Evolutionary conservation across 2,797 vertebrate species (phyloP).

Genomic region (Pteropus rufus): DNA sequence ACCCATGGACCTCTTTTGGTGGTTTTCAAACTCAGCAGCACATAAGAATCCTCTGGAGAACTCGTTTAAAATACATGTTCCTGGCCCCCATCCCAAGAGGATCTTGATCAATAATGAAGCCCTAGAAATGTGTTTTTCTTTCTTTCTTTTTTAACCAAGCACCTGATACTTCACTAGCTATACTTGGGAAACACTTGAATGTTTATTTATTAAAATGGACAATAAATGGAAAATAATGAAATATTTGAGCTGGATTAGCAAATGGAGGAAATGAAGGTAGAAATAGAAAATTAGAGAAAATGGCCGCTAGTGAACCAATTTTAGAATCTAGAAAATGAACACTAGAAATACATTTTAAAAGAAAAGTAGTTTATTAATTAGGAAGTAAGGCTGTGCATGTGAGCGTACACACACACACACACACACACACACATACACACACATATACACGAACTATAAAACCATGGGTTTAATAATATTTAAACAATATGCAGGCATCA

Average conservation of each 20-base stretch:
- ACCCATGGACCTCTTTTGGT: not conserved
- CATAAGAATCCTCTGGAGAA: not conserved
- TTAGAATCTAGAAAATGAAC: not conserved
- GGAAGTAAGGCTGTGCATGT: not conserved
- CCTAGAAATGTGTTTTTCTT: not conserved
- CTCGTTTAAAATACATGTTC: not conserved
- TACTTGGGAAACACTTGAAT: not conserved
- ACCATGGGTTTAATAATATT: not conserved
- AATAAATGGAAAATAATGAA: not conserved
- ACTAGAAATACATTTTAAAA: not conserved
- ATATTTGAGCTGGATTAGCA: not conserved
- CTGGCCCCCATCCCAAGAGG: not conserved
- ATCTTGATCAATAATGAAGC: not conserved
- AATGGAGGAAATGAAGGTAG: not conserved
- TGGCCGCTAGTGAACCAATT: not conserved
- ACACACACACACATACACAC: no score
- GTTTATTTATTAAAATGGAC: not conserved
- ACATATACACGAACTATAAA: not conserved
- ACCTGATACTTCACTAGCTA: not conserved
- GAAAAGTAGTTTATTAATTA: not conserved
- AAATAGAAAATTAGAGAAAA: not conserved
- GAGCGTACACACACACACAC: not conserved
- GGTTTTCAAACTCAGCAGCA: not conserved
- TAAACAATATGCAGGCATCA: not conserved
- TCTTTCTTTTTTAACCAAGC: not conserved